Evolutionary conservation across 2,113 vertebrate species (phyloP).

Genomic region (Scomber colias): DNA sequence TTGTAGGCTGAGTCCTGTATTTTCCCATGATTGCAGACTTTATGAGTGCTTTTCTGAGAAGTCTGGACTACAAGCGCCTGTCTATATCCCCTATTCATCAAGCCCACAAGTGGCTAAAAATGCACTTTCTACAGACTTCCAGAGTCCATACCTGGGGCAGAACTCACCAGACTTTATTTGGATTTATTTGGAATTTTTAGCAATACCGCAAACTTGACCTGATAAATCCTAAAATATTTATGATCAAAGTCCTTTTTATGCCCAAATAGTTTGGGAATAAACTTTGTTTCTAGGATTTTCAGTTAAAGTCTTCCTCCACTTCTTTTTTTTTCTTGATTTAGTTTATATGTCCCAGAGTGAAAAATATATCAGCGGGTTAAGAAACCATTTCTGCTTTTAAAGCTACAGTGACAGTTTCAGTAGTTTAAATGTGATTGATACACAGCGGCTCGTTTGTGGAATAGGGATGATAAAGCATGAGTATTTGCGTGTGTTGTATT

Average conservation of each 20-base stretch:
- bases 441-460: background rate
- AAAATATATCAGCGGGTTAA: slow-evolving; percentile 3
- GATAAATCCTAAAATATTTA: background rate
- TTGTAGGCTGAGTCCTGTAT: too few species aligned
- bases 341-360: background rate
- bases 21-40: too few species aligned
- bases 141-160: too few species aligned
- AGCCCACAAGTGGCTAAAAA: too few species aligned
- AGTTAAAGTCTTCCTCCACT: background rate
- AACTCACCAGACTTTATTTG: too few species aligned
- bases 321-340: background rate
- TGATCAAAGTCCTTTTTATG: background rate
- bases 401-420: background rate
- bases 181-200: background rate
- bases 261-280: background rate
- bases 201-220: background rate
- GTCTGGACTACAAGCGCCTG: too few species aligned
- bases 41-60: too few species aligned
- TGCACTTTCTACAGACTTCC: too few species aligned
- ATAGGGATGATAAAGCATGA: background rate
- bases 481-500: slow-evolving; percentile 5
- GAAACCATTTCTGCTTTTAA: slow-evolving; percentile 1
- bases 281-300: background rate
- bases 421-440: background rate
- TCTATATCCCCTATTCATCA: too few species aligned